Conservation (phyloP, 1,140 invertebrate species). For the Aporrectodea caliginosa region DNA sequence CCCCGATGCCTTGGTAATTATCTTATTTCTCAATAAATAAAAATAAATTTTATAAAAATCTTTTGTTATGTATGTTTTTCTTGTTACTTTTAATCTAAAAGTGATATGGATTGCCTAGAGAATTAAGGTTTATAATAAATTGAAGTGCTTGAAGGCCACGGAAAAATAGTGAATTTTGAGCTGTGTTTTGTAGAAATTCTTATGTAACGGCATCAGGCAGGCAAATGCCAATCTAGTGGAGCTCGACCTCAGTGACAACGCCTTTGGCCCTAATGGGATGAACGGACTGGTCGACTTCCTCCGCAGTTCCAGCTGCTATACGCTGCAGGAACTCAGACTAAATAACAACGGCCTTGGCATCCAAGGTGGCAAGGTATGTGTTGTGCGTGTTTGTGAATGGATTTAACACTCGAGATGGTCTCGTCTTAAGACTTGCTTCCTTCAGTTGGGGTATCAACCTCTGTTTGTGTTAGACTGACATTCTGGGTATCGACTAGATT, state of each 20-base stretch:
- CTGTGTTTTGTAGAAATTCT: conserved; percentile 67
- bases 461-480: not conserved
- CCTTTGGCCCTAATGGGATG: conserved; percentile 93
- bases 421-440: no score
- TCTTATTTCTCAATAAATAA: no score
- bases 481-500: no score
- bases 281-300: conserved; percentile 79
- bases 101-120: no score
- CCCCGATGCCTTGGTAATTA: conserved; percentile 74
- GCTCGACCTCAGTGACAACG: conserved; percentile 95
- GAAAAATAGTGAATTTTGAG: no score
- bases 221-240: conserved; percentile 75
- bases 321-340: conserved; percentile 73
- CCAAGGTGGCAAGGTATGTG: conserved; percentile 70
- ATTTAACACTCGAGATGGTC: not conserved
- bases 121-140: no score
- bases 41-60: no score
- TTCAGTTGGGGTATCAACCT: not conserved
- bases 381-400: not conserved
- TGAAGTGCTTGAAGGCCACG: no score
- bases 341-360: conserved; percentile 96
- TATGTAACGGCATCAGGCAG: conserved; percentile 75
- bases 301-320: conserved; percentile 76
- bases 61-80: no score
- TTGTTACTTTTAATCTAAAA: no score